Evolutionary conservation across 2,113 vertebrate species (phyloP).

Genomic region (Pseudopodoces humilis): DNA sequence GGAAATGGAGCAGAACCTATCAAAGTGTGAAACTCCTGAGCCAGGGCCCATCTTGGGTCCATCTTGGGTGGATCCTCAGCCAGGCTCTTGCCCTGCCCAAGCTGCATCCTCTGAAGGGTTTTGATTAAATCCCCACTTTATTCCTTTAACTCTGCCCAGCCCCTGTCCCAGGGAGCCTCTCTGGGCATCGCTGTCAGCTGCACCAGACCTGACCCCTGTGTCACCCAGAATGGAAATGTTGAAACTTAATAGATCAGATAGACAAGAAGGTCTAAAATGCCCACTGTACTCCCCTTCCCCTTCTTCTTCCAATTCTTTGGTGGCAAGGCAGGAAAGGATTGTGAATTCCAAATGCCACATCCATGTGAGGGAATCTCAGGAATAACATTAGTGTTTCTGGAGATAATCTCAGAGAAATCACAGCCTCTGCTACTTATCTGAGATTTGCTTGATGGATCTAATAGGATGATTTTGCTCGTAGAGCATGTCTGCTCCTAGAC

Average conservation of each 20-base stretch:
- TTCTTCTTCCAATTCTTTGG: background rate
- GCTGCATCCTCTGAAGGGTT: too few species aligned
- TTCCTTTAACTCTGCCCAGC: background rate
- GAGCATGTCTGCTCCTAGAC: background rate
- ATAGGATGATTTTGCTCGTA: background rate
- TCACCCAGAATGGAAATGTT: background rate
- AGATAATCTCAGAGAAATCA: background rate
- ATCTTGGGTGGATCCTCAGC: background rate
- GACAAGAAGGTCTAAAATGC: background rate
- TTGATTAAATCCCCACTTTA: background rate
- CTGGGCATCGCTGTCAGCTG: background rate
- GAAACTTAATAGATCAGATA: background rate
- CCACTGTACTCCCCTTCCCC: fast-evolving
- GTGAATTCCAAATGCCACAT: background rate
- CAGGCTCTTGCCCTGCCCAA: background rate
- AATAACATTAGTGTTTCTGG: background rate
- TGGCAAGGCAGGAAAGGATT: background rate
- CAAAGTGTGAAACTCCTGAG: background rate
- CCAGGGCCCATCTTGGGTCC: background rate
- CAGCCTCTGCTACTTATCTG: background rate
- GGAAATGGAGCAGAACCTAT: background rate
- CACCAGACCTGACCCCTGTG: background rate
- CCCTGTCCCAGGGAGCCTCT: background rate
- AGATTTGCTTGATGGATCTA: background rate
- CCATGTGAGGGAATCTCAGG: background rate